A percentile compares a stretch with the other conserved stretches of the same genome.
These are phyloP conservation scores for Cyprinella venusta DNA, from an alignment of 2,797 vertebrate genomes.

Conservation along the genomic window DNA sequence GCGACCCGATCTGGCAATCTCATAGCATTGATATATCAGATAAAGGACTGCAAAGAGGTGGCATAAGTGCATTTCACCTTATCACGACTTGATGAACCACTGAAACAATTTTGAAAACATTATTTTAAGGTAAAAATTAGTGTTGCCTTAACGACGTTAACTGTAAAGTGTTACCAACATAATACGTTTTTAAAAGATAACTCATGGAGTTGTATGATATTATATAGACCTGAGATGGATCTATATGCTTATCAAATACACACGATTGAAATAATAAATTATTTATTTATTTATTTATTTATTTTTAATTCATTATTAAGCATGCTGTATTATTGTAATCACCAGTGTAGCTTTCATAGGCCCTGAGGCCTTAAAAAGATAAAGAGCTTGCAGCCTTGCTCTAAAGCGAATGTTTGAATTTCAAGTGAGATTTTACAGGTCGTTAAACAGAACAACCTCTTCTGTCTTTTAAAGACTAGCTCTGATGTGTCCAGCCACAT, in stretches of 20 bases:
- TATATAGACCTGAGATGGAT: not conserved
- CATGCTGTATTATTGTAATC: not conserved
- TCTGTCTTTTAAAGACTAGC: conserved; percentile 51
- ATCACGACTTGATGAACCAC: no score
- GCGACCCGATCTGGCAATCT: no score
- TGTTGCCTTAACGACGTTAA: not conserved
- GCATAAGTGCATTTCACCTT: no score
- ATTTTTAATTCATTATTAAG: not conserved
- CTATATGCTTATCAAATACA: not conserved
- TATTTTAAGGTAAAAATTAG: no score
- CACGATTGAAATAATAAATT: not conserved
- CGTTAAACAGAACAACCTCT: conserved; percentile 43
- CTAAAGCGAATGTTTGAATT: conserved; percentile 56
- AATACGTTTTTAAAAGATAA: not conserved
- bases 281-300: not conserved
- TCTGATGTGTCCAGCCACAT: conserved; percentile 25
- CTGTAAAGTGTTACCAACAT: not conserved
- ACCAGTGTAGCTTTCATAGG: not conserved
- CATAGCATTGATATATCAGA: no score
- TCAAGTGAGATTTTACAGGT: conserved; percentile 56
- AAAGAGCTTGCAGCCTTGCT: not conserved
- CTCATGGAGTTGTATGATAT: not conserved
- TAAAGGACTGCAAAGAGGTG: no score
- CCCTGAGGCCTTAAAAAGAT: conserved; percentile 12
- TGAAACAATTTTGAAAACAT: no score